Evolutionary conservation across 2,888 invertebrate species (phyloP), one percentile per base, ranked within the genome.

Genomic region (Parascotia fuliginaria): DNA sequence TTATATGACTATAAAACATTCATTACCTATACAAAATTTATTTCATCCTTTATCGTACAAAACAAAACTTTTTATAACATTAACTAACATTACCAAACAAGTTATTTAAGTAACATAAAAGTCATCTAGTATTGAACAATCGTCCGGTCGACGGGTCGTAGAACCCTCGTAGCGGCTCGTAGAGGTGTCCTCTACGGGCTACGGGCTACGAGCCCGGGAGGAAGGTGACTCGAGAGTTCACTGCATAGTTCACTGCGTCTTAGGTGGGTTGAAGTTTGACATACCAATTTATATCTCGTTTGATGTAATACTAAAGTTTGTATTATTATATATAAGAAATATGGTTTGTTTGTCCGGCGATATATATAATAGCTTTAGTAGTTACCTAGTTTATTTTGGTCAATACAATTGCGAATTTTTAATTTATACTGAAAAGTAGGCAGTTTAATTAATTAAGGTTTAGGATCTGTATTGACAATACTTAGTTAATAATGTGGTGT

Each of bases 131-230:
- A 29, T 12, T 11, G 29, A 11, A 34, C 5, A 9, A 24, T 7
- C 46, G 49, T 51, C 63, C 67, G 65, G 65, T 36, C 65, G 64
- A 0, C 45, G 36, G 69, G 62, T 41, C 60, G 59, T 57, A 60
- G 69, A 43, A 64, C 60, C 38, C n/a, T 1, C 34, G 57, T 65
- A 65, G 65, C 60, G 7, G 6, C 16, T 29, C 58, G 60, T 68
- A 68, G 69, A 59, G 65, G 63, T 39, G 42, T 34, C 64, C 59
- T 56, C 67, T 65, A 65, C 65, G 54, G 49, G 29, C 29, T 29
- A 14, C 24, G 48, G 42, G 42, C 56, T 51, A 53, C 55, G 59
- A 15, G 41, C 60, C 49, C 59, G 58, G 45, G 44, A 47, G 50
- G 40, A 60, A 56, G 61, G 64, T 66, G 67, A 60, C 27, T 19